A percentile compares a stretch with the other conserved stretches of the same genome.
Evolutionary conservation across 2,797 vertebrate genomes (phyloP).

Genomic region (Gymnocypris eckloni): DNA sequence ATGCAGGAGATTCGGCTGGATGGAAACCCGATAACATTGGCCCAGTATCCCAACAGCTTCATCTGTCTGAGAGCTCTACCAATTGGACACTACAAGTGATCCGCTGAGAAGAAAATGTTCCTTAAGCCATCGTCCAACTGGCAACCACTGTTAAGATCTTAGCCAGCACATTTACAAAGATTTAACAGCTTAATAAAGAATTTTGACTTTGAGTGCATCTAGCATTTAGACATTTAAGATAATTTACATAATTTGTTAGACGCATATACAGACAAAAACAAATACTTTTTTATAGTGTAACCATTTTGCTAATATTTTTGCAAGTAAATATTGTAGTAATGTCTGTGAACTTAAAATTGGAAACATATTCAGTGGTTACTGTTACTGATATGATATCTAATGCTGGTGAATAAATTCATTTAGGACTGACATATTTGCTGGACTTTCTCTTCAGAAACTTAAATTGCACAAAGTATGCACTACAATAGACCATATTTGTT

Average conservation of each 20-base stretch:
- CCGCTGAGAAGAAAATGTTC: constrained; percentile 35
- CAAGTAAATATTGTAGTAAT: constrained; percentile 19
- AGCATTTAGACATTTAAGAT: constrained; percentile 5
- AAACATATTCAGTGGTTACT: neutral
- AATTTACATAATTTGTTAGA: constrained; percentile 17
- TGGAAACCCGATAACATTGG: constrained; percentile 87
- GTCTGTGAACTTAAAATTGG: neutral
- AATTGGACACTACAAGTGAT: constrained; percentile 85
- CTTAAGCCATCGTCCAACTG: constrained; percentile 24
- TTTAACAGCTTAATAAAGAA: constrained; percentile 29
- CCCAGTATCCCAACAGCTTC: constrained; percentile 88
- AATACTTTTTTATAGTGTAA: constrained; percentile 17
- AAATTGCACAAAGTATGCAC: neutral
- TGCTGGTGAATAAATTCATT: constrained; percentile 42
- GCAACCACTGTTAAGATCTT: constrained; percentile 6
- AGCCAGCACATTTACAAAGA: constrained; percentile 27
- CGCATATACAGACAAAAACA: neutral
- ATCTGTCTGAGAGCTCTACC: constrained; percentile 88
- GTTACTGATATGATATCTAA: constrained; percentile 24
- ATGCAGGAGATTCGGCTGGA: constrained; percentile 90
- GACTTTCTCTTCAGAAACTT: neutral
- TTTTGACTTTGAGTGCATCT: constrained; percentile 1
- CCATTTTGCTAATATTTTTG: constrained; percentile 27
- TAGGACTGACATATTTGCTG: neutral
- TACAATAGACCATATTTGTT: neutral